phyloP scores from a whole-genome alignment of 2,113 vertebrate genomes.

The Gopherus flavomarginatus region DNA sequence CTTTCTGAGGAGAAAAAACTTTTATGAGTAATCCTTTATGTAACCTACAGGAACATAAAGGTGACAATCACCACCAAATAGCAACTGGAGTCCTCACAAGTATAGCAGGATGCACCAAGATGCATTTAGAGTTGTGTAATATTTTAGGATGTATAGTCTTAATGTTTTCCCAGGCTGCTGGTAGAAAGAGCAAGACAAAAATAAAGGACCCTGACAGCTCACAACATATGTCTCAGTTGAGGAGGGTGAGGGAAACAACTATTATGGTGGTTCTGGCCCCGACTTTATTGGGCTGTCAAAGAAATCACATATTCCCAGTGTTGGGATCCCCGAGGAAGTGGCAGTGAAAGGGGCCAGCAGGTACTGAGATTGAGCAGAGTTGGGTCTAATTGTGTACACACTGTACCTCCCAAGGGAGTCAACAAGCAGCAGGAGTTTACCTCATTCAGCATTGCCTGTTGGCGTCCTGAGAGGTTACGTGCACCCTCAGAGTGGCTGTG shows the following conservation, averaged over 20 bases:
- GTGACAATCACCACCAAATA: not conserved
- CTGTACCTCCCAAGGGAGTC: not conserved
- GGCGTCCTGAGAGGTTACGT: not conserved
- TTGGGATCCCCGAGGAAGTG: slow-evolving; percentile 21
- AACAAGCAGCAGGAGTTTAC: not conserved
- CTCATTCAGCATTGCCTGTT: not conserved
- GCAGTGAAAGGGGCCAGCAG: slow-evolving; percentile 13
- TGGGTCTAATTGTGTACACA: not conserved
- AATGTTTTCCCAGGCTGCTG: slow-evolving; percentile 17
- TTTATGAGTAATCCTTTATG: not conserved
- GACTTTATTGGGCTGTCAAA: slow-evolving; percentile 53
- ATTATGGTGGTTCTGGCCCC: slow-evolving; percentile 33
- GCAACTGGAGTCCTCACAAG: not conserved
- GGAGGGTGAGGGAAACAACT: slow-evolving; percentile 7
- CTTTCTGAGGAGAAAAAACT: not conserved
- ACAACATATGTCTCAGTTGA: not conserved
- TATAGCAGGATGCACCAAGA: not conserved
- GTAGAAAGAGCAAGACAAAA: slow-evolving; percentile 51
- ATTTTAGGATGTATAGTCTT: not conserved
- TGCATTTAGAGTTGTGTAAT: not conserved
- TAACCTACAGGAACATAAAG: not conserved
- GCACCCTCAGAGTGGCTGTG: not conserved
- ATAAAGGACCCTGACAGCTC: slow-evolving; percentile 51
- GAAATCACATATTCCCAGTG: slow-evolving; percentile 23
- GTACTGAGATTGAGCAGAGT: slow-evolving; percentile 11